Percentiles rank a stretch among this genome's conserved stretches.
Evolutionary conservation across 2,797 vertebrate genomes (phyloP).

Genomic region (Xiphorhynchus erythropygius): DNA sequence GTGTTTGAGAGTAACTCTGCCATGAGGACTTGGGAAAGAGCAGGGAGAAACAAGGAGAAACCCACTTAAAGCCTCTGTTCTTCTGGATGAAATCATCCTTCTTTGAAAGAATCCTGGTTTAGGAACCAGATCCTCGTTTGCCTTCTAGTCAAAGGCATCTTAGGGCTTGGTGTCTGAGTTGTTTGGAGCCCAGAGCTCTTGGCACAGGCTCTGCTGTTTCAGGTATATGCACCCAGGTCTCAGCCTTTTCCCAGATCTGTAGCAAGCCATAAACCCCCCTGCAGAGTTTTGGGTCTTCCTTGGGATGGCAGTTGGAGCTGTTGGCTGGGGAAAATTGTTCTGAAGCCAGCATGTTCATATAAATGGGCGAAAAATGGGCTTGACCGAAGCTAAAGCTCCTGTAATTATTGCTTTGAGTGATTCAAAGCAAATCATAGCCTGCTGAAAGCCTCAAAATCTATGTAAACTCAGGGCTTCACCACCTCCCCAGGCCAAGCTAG

Average conservation of each 20-base stretch:
- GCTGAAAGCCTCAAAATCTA: not conserved
- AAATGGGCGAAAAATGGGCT: not conserved
- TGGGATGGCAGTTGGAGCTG: not conserved
- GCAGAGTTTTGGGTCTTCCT: not conserved
- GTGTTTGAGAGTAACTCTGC: not conserved
- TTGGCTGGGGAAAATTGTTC: not conserved
- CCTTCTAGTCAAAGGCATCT: not conserved
- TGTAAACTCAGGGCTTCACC: not conserved
- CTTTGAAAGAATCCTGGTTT: not conserved
- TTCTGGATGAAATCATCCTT: not conserved
- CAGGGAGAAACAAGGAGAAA: not conserved
- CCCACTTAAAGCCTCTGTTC: not conserved
- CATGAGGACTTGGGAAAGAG: not conserved
- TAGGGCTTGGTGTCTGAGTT: not conserved
- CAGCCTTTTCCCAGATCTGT: rapidly evolving
- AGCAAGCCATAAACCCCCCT: not conserved
- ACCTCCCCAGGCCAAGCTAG: not conserved
- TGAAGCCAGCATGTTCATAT: not conserved
- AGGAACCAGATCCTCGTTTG: not conserved
- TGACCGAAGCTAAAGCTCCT: not conserved
- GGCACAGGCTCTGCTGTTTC: not conserved
- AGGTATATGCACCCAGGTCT: not conserved
- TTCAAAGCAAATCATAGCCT: not conserved
- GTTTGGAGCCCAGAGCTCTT: not conserved
- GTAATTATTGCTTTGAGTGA: not conserved